Evolutionary conservation across 2,888 invertebrate genomes (phyloP).

Genomic region (Megaustenia siamemsis): DNA sequence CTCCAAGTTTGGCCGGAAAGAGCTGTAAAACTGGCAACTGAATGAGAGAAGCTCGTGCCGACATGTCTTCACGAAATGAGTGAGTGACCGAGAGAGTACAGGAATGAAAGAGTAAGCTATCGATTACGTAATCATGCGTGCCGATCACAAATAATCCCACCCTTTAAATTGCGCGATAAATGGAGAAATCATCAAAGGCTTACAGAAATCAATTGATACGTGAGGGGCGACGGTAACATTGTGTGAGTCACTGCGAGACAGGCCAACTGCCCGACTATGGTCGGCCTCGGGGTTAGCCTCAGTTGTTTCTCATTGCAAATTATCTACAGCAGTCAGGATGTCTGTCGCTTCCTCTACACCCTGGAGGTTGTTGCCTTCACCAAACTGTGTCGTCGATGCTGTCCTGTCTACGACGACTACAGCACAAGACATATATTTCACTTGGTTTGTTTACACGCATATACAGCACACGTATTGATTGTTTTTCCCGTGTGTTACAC

Average conservation of each 20-base stretch:
- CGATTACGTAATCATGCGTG: not conserved
- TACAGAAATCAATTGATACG: not conserved
- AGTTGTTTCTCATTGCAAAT: not conserved
- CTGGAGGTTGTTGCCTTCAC: too few species aligned
- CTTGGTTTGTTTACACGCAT: too few species aligned
- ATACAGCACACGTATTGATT: too few species aligned
- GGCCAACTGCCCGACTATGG: not conserved
- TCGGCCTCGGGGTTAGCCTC: not conserved
- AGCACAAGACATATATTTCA: too few species aligned
- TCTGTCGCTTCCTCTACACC: not conserved
- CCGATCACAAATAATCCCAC: not conserved
- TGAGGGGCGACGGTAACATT: not conserved
- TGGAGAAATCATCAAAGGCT: slow-evolving; percentile 25
- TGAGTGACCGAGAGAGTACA: slow-evolving; percentile 5
- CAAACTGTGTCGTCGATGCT: too few species aligned
- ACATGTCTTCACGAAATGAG: slow-evolving; percentile 5
- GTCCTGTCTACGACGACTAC: too few species aligned
- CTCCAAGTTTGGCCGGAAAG: slow-evolving; percentile 1
- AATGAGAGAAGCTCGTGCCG: not conserved
- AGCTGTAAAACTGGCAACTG: slow-evolving; percentile 14
- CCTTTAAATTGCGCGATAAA: slow-evolving; percentile 7
- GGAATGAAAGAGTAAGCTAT: slow-evolving; percentile 1
- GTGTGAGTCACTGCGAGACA: slow-evolving; percentile 21
- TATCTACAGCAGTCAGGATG: not conserved
- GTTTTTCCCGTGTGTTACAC: too few species aligned